Percentiles rank a stretch among this genome's conserved stretches.
Evolutionary conservation across 2,888 invertebrate species (phyloP).

Genomic region (Rotaria macrura): DNA sequence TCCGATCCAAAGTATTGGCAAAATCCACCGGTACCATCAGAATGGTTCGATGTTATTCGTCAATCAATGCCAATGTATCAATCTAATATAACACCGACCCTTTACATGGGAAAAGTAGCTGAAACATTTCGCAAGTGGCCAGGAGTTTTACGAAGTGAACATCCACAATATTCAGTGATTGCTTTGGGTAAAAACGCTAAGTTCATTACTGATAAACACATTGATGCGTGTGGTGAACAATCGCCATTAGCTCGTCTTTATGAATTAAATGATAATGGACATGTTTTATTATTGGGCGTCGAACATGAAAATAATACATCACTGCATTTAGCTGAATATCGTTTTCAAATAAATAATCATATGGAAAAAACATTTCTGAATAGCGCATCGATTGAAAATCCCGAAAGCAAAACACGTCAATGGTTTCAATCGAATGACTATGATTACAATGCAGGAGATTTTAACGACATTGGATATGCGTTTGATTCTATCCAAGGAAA

Average conservation of each 20-base stretch:
- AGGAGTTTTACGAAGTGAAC: slow-evolving; percentile 2
- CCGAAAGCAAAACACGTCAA: background rate
- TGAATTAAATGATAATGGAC: background rate
- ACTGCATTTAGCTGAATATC: slow-evolving; percentile 7
- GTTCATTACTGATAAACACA: background rate
- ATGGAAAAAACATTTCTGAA: background rate
- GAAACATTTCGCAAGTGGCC: slow-evolving; percentile 18
- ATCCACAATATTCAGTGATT: background rate
- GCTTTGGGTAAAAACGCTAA: slow-evolving; percentile 2
- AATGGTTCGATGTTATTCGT: slow-evolving; percentile 8
- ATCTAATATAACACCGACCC: slow-evolving; percentile 4
- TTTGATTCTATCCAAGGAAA: background rate
- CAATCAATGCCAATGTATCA: background rate
- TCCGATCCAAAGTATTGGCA: background rate
- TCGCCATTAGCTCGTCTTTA: slow-evolving; percentile 13
- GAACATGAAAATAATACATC: slow-evolving; percentile 4
- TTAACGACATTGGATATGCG: background rate
- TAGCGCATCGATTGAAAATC: background rate
- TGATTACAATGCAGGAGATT: background rate
- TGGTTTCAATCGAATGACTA: background rate
- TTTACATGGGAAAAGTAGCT: background rate
- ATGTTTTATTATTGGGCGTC: background rate
- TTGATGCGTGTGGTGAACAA: background rate
- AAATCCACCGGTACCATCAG: background rate
- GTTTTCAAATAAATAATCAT: background rate